Percentiles rank a stretch among this genome's conserved stretches.
phyloP scores from a whole-genome alignment of 2,113 vertebrate species.

The Aldabrachelys gigantea region DNA sequence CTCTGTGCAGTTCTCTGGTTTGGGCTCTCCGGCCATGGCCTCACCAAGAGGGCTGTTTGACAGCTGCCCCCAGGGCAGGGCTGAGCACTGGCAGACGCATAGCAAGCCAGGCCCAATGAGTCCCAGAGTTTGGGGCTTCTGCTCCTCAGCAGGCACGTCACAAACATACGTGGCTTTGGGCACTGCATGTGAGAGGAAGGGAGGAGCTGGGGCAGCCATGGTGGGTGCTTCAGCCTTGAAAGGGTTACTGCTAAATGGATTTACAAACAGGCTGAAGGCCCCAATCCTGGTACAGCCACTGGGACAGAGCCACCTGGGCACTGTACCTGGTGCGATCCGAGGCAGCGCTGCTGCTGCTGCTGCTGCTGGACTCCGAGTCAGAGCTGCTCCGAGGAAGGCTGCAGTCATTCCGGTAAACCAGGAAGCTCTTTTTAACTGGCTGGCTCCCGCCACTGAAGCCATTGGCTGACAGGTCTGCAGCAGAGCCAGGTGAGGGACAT shows the following conservation, averaged over 20 bases:
- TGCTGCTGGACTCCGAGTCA: slow-evolving; percentile 96
- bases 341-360: slow-evolving; percentile 97
- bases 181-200: background rate
- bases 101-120: background rate
- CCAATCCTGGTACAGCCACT: background rate
- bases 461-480: slow-evolving; percentile 91
- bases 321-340: slow-evolving; percentile 95
- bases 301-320: background rate
- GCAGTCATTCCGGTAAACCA: slow-evolving; percentile 94
- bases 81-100: background rate
- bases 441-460: slow-evolving; percentile 94
- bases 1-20: rapidly evolving
- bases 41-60: background rate
- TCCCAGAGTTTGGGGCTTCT: background rate
- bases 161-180: background rate
- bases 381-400: slow-evolving; percentile 96
- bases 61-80: background rate
- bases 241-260: background rate
- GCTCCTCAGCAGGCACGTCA: background rate
- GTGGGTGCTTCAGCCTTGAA: background rate
- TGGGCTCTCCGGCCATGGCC: background rate
- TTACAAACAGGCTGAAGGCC: background rate
- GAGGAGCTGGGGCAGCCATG: background rate
- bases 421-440: slow-evolving; percentile 97
- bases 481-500: background rate